Evolutionary conservation across 2,888 invertebrate species (phyloP), one percentile per base, ranked within the genome.

Genomic region (Anoncus sp.): DNA sequence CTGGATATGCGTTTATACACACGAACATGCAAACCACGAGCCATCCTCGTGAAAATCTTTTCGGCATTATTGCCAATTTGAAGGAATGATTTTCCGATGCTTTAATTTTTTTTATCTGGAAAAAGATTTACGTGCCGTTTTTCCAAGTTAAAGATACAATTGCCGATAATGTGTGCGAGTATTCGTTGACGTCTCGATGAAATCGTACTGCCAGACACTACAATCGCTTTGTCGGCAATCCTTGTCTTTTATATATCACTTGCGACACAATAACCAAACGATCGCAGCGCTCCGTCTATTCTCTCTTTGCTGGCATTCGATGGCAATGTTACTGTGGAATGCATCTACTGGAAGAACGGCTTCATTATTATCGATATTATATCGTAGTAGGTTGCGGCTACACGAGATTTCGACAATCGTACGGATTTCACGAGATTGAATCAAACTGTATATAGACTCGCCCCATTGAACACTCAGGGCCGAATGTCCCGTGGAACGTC

Each of bases 241-340:
- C 75, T 74, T 77, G 83, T 84, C 89, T 87, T 89, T 89, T 89
- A 89, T 89, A 89, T 81, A 18, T 62, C 49, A 51, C 22, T 77
- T 59, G 47, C 55, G n/a, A 43, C 66, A 63, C 63, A 43, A 72
- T 51, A 81, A 72, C 75, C 77, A 49, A 63, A 78, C 65, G 74
- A 80, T 82, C 70, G 66, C 65, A 47, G 65, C 80, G 77, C 75
- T 78, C 69, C 40, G 47, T 49, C 57, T 66, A 53, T 74, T 59
- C 35, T 38, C 24, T 67, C 20, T 22, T 67, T 81, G 80, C 81
- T 82, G 81, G 80, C 79, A 73, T 80, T 81, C 81, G 73, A 73
- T 72, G 59, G 57, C 22, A 24, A 69, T 24, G 62, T 71, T 67
- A 77, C 81, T 78, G 71, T 71, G 79, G 81, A 82, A 73, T 70